These are phyloP conservation scores for Nephila pilipes DNA, from an alignment of 1,140 invertebrate genomes.

Conservation along the genomic window DNA sequence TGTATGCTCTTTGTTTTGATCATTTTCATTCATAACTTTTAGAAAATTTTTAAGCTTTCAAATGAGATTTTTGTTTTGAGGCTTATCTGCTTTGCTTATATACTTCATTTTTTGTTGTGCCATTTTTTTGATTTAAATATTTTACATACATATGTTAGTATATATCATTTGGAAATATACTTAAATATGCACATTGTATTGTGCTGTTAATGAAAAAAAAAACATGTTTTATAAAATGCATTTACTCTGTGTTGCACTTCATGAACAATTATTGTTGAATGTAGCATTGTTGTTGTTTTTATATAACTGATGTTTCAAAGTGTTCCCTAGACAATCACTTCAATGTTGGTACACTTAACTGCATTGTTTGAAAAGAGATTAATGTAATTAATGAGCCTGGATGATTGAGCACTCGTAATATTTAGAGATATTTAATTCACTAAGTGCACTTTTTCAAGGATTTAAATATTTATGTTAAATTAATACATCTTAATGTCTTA, in stretches of 20 bases:
- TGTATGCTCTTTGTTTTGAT: background rate
- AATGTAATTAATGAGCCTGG: background rate
- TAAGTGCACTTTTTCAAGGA: background rate
- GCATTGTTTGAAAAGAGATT: slow-evolving; percentile 14
- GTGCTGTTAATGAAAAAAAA: slow-evolving; percentile 9
- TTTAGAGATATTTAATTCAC: background rate
- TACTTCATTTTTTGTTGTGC: background rate
- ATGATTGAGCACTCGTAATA: background rate
- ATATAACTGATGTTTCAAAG: slow-evolving; percentile 19
- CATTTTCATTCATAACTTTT: background rate
- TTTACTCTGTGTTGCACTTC: slow-evolving; percentile 49
- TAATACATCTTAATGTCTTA: background rate
- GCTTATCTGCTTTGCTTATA: background rate
- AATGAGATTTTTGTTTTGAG: background rate
- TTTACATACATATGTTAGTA: background rate
- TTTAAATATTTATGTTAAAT: background rate
- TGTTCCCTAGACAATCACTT: slow-evolving; percentile 43
- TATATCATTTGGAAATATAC: background rate
- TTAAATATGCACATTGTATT: slow-evolving; percentile 34
- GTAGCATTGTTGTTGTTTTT: slow-evolving; percentile 33
- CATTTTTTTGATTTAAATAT: slow-evolving; percentile 4
- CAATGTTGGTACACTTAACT: background rate
- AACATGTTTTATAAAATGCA: slow-evolving; percentile 27
- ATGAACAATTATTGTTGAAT: slow-evolving; percentile 26
- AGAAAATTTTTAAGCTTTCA: background rate